A percentile compares a stretch with the other conserved stretches of the same genome.
Conservation (phyloP, 2,113 vertebrate species). For the Leuciscus idus region DNA sequence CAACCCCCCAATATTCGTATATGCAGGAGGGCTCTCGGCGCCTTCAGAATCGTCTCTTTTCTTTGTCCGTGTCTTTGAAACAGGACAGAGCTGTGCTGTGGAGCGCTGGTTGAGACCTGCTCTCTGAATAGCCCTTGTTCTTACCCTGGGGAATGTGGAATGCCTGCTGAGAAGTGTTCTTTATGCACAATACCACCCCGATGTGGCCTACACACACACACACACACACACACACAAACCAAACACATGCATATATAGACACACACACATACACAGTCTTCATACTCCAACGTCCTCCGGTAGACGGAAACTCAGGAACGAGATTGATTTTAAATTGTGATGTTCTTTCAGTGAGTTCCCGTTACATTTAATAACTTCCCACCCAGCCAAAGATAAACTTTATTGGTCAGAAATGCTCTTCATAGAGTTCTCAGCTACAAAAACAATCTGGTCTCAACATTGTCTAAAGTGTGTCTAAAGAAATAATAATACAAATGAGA, state of each 20-base stretch:
- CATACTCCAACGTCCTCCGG: not conserved
- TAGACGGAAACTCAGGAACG: not conserved
- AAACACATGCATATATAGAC: slow-evolving; percentile 17
- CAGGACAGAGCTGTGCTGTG: slow-evolving; percentile 21
- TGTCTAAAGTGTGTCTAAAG: not conserved
- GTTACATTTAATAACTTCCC: not conserved
- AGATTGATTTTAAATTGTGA: not conserved
- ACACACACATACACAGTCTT: slow-evolving; percentile 21
- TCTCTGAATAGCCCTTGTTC: slow-evolving; percentile 53
- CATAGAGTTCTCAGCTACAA: not conserved
- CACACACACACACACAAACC: slow-evolving; percentile 10
- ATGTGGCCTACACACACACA: slow-evolving; percentile 9
- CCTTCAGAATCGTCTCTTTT: slow-evolving; percentile 23
- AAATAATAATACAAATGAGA: not conserved
- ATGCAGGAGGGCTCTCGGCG: slow-evolving; percentile 14
- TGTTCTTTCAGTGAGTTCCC: not conserved
- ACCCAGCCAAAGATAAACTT: slow-evolving; percentile 1
- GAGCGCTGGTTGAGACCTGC: slow-evolving; percentile 40
- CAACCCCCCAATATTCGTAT: not conserved
- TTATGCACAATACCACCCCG: slow-evolving; percentile 46
- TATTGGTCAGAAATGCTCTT: not conserved
- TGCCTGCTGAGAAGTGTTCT: slow-evolving; percentile 54
- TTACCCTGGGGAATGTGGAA: slow-evolving; percentile 53
- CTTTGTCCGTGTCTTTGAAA: slow-evolving; percentile 35
- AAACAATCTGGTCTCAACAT: not conserved